Evolutionary conservation across 1,140 invertebrate genomes (phyloP), one percentile per base, ranked within the genome.

Genomic region (Hylyphantes graminicola): DNA sequence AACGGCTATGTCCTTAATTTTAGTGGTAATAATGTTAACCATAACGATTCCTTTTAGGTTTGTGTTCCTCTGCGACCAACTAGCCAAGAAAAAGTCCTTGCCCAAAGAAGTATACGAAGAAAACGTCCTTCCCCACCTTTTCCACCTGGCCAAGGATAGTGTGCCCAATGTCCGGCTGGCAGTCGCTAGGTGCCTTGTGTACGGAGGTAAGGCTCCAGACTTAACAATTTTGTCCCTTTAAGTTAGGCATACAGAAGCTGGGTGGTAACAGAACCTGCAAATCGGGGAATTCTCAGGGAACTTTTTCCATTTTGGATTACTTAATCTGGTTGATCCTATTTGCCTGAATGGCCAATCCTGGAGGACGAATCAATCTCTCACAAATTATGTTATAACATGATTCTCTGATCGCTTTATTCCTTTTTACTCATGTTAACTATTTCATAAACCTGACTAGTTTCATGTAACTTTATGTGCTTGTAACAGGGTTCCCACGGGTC

Each of bases 151-250:
- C n/a, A 89, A 89, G 87, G 95, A 96, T 88, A 90, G 90, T 78
- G 94, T 95, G 17, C 92, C 94, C 7, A 95, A 95, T 90, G 94
- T 96, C 12, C 90, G 94, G 86, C 89, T 95, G 51, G 91, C 92
- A 35, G 92, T 95, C 8, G 93, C 93, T 9, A 92, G 92, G 86
- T 87, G 88, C 9, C 77, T 91, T 55, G 86, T 88, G 35, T 35
- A 35, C 5, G 35, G 35, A 35, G 35, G 35, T 35, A 35, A 5
- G 35, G 5, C n/a, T n/a, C n/a, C n/a, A n/a, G n/a, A 35, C 5
- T 35, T 7, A 86, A 87, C 11, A 87, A 88, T 15, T 77, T 91
- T 19, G 79, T 89, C 53, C 88, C 88, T 73, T 81, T 88, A 78
- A 89, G 89, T 90, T 86, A 87, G 87, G 70, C n/a, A 67, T 55